phyloP scores from a whole-genome alignment of 23 tunicate genomes.

The Halocynthia roretzi region DNA sequence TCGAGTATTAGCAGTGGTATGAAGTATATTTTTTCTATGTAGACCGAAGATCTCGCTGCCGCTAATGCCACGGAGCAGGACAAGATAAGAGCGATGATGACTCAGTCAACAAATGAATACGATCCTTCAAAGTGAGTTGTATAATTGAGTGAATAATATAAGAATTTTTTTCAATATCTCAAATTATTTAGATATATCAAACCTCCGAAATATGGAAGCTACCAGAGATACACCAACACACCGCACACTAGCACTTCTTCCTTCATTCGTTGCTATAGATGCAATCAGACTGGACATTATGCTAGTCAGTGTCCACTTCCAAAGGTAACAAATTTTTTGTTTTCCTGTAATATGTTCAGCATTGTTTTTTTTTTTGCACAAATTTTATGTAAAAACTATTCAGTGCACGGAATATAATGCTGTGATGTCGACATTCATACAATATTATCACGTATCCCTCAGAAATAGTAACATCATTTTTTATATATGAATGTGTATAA shows the following conservation, averaged over 20 bases:
- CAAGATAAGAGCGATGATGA: slow-evolving; percentile 79
- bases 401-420: too few relatives aligned
- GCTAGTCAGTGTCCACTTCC: slow-evolving; percentile 57
- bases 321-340: too few relatives aligned
- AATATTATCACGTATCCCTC: too few relatives aligned
- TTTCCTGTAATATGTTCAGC: too few relatives aligned
- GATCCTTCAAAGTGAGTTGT: slow-evolving; percentile 71
- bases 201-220: slow-evolving; percentile 68
- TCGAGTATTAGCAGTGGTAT: not conserved
- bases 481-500: too few relatives aligned
- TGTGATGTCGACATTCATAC: too few relatives aligned
- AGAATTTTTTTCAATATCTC: not conserved
- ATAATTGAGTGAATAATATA: not conserved
- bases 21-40: not conserved
- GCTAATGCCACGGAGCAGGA: slow-evolving; percentile 91
- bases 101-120: slow-evolving; percentile 77
- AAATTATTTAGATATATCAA: slow-evolving; percentile 36
- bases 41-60: slow-evolving; percentile 74
- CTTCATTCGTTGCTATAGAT: slow-evolving; percentile 56
- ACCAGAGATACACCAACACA: slow-evolving; percentile 34
- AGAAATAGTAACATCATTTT: too few relatives aligned
- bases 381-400: too few relatives aligned
- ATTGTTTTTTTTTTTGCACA: too few relatives aligned
- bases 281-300: slow-evolving; percentile 88
- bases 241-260: slow-evolving; percentile 7